phyloP scores from a whole-genome alignment of 2,113 vertebrate genomes.

The Empidonax alnorum region DNA sequence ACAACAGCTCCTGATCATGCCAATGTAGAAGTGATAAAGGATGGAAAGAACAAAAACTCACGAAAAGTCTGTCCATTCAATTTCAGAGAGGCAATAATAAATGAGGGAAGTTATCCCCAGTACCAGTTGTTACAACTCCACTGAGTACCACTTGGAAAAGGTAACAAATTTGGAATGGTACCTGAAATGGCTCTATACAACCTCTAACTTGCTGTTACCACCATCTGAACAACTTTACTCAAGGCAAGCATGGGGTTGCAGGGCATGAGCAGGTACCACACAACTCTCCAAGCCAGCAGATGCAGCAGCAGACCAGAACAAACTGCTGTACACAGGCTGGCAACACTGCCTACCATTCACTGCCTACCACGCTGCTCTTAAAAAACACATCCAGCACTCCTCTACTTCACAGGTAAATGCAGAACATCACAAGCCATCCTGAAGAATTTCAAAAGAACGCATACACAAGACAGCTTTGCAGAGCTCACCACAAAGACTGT shows the following conservation, averaged over 20 bases:
- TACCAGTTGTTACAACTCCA: background rate
- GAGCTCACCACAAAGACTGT: background rate
- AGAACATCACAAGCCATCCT: background rate
- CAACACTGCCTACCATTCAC: background rate
- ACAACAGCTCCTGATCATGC: background rate
- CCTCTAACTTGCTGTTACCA: background rate
- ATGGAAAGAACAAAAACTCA: background rate
- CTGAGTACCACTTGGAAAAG: background rate
- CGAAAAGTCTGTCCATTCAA: background rate
- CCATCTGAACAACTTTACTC: background rate
- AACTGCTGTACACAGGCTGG: background rate
- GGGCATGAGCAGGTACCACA: background rate
- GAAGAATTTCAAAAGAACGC: background rate
- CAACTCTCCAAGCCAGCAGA: background rate
- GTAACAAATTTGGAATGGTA: accelerated
- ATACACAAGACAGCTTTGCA: background rate
- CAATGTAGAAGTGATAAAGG: background rate
- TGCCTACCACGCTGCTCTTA: background rate
- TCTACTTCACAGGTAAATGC: background rate
- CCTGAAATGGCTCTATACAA: background rate
- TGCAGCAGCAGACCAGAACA: accelerated
- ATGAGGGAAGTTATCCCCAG: background rate
- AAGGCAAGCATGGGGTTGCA: background rate
- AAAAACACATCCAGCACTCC: background rate
- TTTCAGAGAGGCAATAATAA: background rate